A percentile compares a stretch with the other conserved stretches of the same genome.
Evolutionary conservation across 2,113 vertebrate species (phyloP).

Genomic region (Tychaedon coryphoeus): DNA sequence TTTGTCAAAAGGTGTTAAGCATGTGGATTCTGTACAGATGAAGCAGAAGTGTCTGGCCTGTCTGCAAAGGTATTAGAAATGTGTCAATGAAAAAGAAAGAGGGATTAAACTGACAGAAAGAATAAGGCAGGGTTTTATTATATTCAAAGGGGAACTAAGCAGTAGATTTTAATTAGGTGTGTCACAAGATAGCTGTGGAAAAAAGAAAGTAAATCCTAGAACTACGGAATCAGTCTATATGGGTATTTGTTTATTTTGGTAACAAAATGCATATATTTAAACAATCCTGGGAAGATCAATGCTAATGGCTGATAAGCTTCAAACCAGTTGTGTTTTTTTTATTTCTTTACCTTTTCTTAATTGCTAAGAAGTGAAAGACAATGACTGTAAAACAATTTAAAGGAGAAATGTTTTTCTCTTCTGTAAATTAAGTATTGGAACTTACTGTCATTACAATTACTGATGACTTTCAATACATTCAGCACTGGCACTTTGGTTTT

Average conservation of each 20-base stretch:
- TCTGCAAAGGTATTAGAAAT: slow-evolving; percentile 55
- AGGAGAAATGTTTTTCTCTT: background rate
- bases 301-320: background rate
- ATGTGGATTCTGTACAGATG: background rate
- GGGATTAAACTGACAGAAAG: slow-evolving; percentile 41
- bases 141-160: slow-evolving; percentile 12
- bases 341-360: background rate
- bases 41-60: background rate
- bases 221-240: slow-evolving; percentile 3
- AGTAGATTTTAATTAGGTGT: slow-evolving; percentile 62
- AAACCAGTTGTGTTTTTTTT: background rate
- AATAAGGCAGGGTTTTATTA: slow-evolving; percentile 24
- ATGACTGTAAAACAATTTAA: background rate
- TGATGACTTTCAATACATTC: background rate
- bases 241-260: slow-evolving; percentile 17
- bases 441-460: background rate
- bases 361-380: background rate
- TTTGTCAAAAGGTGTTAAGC: slow-evolving; percentile 55
- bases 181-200: slow-evolving; percentile 47
- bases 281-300: background rate
- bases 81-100: slow-evolving; percentile 51
- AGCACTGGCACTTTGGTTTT: background rate
- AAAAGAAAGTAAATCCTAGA: background rate
- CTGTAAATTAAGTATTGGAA: background rate
- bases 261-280: background rate